These are phyloP conservation scores for Drosophila falleni DNA, from an alignment of 2,888 invertebrate species.

Conservation along the genomic window DNA sequence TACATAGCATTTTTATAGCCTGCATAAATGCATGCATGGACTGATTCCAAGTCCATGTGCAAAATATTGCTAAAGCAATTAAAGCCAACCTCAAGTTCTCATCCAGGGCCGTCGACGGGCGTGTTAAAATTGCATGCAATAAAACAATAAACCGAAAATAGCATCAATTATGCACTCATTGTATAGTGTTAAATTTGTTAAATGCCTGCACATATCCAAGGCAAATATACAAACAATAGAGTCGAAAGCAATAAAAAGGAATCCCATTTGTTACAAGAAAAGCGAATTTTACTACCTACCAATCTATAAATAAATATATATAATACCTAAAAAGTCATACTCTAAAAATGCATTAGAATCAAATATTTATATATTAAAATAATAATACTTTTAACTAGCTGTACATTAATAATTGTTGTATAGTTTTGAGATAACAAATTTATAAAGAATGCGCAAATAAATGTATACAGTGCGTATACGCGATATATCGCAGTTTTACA, in stretches of 20 bases:
- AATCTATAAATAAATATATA: too few species aligned
- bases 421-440: not conserved
- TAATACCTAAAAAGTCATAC: too few species aligned
- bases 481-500: not conserved
- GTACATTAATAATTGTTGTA: not conserved
- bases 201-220: conserved; percentile 47
- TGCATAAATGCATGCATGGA: conserved; percentile 39
- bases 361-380: too few species aligned
- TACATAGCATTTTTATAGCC: conserved; percentile 22
- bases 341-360: too few species aligned
- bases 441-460: not conserved
- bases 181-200: conserved; percentile 22
- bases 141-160: conserved; percentile 58
- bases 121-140: conserved; percentile 58
- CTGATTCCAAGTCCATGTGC: conserved; percentile 34
- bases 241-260: conserved; percentile 3
- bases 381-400: too few species aligned
- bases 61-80: conserved; percentile 61
- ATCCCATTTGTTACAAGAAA: not conserved
- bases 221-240: conserved; percentile 28
- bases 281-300: not conserved
- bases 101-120: conserved; percentile 43
- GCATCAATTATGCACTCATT: conserved; percentile 59
- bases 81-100: conserved; percentile 51
- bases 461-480: not conserved